A percentile compares a stretch with the other conserved stretches of the same genome.
phyloP scores from a whole-genome alignment of 2,888 invertebrate species.

The Hypercompe scribonia region DNA sequence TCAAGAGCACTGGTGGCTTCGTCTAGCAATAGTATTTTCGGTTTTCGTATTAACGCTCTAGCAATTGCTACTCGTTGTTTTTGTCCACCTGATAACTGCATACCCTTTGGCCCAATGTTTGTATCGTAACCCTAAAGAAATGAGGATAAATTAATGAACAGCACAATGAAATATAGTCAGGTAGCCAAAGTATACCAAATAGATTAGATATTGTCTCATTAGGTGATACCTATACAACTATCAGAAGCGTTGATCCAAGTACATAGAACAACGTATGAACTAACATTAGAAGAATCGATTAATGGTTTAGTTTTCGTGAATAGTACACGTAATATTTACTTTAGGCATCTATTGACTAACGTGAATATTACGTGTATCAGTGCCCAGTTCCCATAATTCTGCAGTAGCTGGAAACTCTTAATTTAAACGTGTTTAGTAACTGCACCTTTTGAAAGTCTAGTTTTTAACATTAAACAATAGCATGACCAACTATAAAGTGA shows the following conservation, averaged over 20 bases:
- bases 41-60: constrained; percentile 91
- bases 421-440: neutral
- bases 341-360: no score
- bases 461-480: neutral
- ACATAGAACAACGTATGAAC: neutral
- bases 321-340: no score
- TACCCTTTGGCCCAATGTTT: constrained; percentile 90
- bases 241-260: neutral
- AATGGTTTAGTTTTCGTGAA: no score
- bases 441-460: neutral
- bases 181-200: neutral
- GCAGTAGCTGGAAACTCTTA: neutral
- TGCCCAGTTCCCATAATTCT: no score
- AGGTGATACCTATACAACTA: neutral
- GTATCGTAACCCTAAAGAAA: constrained; percentile 91
- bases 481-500: neutral
- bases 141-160: neutral
- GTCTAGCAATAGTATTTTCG: constrained; percentile 91
- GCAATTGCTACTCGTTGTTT: constrained; percentile 95
- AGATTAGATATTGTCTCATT: neutral
- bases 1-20: constrained; percentile 95
- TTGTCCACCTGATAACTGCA: constrained; percentile 92
- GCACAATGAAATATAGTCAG: neutral
- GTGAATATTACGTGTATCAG: no score
- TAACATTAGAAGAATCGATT: no score